A percentile compares a stretch with the other conserved stretches of the same genome.
phyloP scores from a whole-genome alignment of 2,797 vertebrate species.

The Setipinna tenuifilis region DNA sequence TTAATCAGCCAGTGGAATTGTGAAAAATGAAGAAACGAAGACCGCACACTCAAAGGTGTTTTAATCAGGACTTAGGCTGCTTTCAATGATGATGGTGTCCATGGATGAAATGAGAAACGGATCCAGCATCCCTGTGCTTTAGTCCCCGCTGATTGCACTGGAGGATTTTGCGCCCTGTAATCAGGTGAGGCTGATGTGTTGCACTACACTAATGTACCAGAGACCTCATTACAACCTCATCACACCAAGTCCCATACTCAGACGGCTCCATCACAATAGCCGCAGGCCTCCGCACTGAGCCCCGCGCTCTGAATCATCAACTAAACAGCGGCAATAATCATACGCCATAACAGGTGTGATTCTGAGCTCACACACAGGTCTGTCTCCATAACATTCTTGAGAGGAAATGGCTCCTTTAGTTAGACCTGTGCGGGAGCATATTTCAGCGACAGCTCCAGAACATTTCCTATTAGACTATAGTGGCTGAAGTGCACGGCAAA shows the following conservation, averaged over 20 bases:
- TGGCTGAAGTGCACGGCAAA: background rate
- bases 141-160: conserved; percentile 42
- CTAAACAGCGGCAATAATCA: conserved; percentile 1
- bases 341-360: background rate
- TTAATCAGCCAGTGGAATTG: background rate
- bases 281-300: background rate
- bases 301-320: background rate
- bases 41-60: conserved; percentile 39
- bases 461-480: background rate
- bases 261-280: conserved; percentile 48
- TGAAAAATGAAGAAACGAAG: conserved; percentile 19
- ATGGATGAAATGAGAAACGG: conserved; percentile 39
- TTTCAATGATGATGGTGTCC: conserved; percentile 47
- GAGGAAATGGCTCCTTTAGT: conserved; percentile 7
- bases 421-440: background rate
- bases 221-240: conserved; percentile 47
- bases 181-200: conserved; percentile 45
- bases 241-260: conserved; percentile 39
- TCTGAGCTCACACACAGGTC: background rate
- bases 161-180: conserved; percentile 43
- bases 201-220: conserved; percentile 21
- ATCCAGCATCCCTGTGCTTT: background rate
- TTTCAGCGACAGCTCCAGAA: background rate
- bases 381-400: background rate
- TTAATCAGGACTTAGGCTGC: conserved; percentile 49